Conservation (phyloP, 2,888 invertebrate species). For the Meliscaeva auricollis region DNA sequence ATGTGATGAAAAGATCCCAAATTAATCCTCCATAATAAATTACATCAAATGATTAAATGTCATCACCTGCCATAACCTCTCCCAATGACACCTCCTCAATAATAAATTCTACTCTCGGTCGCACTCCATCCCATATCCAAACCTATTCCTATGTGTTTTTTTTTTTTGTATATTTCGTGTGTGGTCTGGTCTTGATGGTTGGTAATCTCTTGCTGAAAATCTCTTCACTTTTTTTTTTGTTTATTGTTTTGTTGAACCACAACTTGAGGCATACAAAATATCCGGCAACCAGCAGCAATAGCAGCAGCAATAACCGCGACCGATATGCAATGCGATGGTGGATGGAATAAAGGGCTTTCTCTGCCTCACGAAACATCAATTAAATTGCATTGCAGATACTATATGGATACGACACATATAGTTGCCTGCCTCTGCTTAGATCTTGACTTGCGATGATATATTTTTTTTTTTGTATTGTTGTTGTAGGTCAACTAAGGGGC, state of each 20-base stretch:
- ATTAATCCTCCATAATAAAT: constrained; percentile 52
- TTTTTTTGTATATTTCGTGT: constrained; percentile 2
- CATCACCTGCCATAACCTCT: constrained; percentile 65
- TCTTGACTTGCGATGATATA: constrained; percentile 16
- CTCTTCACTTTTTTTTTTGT: constrained; percentile 9
- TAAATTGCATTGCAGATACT: constrained; percentile 65
- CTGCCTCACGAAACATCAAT: constrained; percentile 72
- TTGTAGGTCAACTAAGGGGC: constrained; percentile 65
- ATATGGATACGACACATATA: background rate
- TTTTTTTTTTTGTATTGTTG: background rate
- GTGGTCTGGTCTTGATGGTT: constrained; percentile 25
- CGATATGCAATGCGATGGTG: background rate
- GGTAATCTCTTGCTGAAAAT: constrained; percentile 61
- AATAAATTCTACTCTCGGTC: background rate
- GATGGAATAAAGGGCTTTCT: constrained; percentile 66
- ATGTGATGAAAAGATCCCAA: constrained; percentile 34
- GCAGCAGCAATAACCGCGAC: background rate
- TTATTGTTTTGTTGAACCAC: constrained; percentile 17
- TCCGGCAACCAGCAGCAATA: constrained; percentile 21
- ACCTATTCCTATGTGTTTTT: background rate
- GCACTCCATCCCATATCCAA: background rate
- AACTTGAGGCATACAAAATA: constrained; percentile 56
- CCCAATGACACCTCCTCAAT: constrained; percentile 8
- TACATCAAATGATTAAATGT: constrained; percentile 58
- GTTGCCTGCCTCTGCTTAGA: background rate